phyloP scores from a whole-genome alignment of 2,888 invertebrate genomes.

The Volucella zonaria region DNA sequence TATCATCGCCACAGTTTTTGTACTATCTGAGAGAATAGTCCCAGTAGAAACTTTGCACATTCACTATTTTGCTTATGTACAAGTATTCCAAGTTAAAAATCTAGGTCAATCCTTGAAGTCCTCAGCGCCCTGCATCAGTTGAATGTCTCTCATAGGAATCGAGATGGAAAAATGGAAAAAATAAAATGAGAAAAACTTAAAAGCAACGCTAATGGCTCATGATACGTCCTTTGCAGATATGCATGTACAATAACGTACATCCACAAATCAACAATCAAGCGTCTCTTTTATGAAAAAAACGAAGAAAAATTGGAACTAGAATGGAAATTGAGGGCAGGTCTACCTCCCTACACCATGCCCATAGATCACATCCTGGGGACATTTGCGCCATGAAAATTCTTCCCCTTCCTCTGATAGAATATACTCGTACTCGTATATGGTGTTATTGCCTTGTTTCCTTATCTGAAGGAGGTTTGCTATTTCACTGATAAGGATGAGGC shows the following conservation, averaged over 20 bases:
- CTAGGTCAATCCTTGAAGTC: slow-evolving; percentile 34
- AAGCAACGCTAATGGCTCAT: slow-evolving; percentile 55
- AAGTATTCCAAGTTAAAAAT: slow-evolving; percentile 24
- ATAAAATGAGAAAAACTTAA: neutral
- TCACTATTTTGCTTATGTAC: too few relatives aligned
- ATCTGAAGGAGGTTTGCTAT: neutral
- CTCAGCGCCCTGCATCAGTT: slow-evolving; percentile 4
- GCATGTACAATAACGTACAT: neutral
- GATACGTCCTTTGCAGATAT: slow-evolving; percentile 17
- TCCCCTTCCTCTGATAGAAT: too few relatives aligned
- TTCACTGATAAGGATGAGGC: neutral
- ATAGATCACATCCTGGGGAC: too few relatives aligned
- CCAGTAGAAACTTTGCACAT: too few relatives aligned
- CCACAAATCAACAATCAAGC: slow-evolving; percentile 40
- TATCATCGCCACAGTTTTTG: too few relatives aligned
- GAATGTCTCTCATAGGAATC: slow-evolving; percentile 1
- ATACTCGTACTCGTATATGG: too few relatives aligned
- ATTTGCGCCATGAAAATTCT: too few relatives aligned
- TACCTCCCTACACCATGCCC: too few relatives aligned
- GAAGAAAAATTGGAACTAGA: neutral
- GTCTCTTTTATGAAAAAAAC: slow-evolving; percentile 23
- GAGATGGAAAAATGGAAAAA: neutral
- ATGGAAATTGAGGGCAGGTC: too few relatives aligned
- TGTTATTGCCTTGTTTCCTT: too few relatives aligned
- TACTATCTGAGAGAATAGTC: too few relatives aligned